phyloP scores from a whole-genome alignment of 92 coral and sea anemone species.

The Heliopora coerulea region DNA sequence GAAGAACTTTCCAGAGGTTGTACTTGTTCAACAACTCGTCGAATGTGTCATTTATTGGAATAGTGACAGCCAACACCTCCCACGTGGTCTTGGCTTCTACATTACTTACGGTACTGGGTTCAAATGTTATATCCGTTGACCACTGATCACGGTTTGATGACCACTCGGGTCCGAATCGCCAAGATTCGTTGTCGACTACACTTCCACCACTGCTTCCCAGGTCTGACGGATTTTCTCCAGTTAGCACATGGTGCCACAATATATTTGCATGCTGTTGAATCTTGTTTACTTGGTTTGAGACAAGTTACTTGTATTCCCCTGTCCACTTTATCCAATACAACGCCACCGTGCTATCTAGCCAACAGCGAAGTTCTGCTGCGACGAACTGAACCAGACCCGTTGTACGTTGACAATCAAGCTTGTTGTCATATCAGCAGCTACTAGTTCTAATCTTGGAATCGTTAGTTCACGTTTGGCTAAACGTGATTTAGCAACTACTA shows the following conservation, averaged over 20 bases:
- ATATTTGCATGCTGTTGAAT: slow-evolving; percentile 37
- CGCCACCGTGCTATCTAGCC: slow-evolving; percentile 51
- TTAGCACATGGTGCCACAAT: slow-evolving; percentile 45
- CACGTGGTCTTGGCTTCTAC: not conserved
- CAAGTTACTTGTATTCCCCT: slow-evolving; percentile 46
- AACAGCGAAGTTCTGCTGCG: slow-evolving; percentile 3
- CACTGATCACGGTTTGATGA: not conserved
- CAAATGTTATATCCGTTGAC: not conserved
- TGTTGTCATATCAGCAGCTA: slow-evolving; percentile 49
- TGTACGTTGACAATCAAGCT: slow-evolving; percentile 39
- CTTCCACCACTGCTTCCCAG: slow-evolving; percentile 45
- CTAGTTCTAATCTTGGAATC: slow-evolving; percentile 39
- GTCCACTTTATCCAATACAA: slow-evolving; percentile 45
- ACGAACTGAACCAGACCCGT: slow-evolving; percentile 10
- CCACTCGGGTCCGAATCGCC: not conserved
- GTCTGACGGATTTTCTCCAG: slow-evolving; percentile 51
- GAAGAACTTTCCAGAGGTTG: not conserved
- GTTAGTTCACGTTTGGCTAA: slow-evolving; percentile 41
- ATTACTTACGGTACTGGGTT: not conserved
- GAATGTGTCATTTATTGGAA: not conserved
- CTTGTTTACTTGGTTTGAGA: slow-evolving; percentile 41
- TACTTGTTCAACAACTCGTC: not conserved
- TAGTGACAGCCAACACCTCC: not conserved
- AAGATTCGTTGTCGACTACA: not conserved
- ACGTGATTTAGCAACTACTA: slow-evolving; percentile 51